Conservation (phyloP, 2,113 vertebrate genomes). For the Chunga burmeisteri region DNA sequence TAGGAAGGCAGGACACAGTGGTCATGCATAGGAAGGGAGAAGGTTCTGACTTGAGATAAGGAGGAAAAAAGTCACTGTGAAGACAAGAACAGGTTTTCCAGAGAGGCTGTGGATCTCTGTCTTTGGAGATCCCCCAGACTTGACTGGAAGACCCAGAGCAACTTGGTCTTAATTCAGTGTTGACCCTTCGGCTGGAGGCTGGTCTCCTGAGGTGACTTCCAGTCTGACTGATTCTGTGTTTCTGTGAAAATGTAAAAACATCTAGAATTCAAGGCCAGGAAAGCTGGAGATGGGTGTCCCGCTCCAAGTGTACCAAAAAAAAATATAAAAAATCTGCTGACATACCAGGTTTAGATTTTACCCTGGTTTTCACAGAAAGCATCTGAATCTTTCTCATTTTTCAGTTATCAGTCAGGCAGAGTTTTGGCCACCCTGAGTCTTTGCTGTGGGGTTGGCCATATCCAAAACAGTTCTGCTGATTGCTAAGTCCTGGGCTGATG, state of each 20-base stretch:
- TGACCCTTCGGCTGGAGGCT: neutral
- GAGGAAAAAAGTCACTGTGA: neutral
- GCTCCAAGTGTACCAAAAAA: neutral
- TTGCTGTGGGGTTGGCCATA: neutral
- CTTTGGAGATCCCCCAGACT: neutral
- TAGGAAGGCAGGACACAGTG: neutral
- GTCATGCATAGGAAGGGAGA: neutral
- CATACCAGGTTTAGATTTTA: neutral
- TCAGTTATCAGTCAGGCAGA: neutral
- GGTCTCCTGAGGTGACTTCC: neutral
- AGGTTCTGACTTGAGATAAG: neutral
- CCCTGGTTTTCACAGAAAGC: neutral
- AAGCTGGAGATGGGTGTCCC: neutral
- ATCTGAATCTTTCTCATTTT: neutral
- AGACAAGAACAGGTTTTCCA: neutral
- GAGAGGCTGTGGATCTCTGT: neutral
- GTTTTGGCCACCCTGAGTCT: neutral
- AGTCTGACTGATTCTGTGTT: neutral
- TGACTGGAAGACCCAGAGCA: neutral
- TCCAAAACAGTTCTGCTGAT: neutral
- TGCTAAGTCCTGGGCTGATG: neutral
- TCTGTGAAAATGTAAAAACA: neutral
- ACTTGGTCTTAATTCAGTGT: neutral
- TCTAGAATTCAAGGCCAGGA: neutral
- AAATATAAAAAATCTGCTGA: neutral